Conservation (phyloP, 2,113 vertebrate genomes). For the Chitala chitala region DNA sequence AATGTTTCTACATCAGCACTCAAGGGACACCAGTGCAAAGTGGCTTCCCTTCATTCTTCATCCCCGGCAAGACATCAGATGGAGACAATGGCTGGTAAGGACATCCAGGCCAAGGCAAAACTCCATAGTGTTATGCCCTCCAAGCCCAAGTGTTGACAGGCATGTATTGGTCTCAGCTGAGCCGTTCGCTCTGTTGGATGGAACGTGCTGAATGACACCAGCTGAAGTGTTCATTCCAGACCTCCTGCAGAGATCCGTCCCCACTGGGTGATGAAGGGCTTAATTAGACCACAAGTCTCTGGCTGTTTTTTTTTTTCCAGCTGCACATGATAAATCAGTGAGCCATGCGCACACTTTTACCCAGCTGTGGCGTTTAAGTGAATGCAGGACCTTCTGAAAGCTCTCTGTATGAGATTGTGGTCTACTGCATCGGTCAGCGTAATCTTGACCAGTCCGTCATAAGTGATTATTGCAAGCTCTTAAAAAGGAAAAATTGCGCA, state of each 20-base stretch:
- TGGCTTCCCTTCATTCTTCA: slow-evolving; percentile 56
- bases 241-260: neutral
- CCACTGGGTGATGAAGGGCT: neutral
- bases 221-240: neutral
- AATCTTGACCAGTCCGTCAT: too few species aligned
- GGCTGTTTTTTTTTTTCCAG: neutral
- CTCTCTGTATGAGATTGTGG: too few species aligned
- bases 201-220: neutral
- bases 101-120: neutral
- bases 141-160: too few species aligned
- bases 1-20: neutral
- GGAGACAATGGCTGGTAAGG: slow-evolving; percentile 42
- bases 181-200: too few species aligned
- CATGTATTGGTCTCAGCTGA: neutral
- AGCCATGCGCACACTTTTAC: neutral
- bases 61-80: slow-evolving; percentile 45
- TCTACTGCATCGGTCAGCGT: too few species aligned
- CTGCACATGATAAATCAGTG: neutral
- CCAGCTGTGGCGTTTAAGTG: neutral
- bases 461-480: too few species aligned
- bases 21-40: slow-evolving; percentile 6
- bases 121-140: neutral
- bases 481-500: too few species aligned
- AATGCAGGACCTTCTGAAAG: neutral
- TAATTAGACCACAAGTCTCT: too few species aligned